Evolutionary conservation across 1,140 invertebrate species (phyloP), one percentile per base, ranked within the genome.

Genomic region (Ceratina australensis): DNA sequence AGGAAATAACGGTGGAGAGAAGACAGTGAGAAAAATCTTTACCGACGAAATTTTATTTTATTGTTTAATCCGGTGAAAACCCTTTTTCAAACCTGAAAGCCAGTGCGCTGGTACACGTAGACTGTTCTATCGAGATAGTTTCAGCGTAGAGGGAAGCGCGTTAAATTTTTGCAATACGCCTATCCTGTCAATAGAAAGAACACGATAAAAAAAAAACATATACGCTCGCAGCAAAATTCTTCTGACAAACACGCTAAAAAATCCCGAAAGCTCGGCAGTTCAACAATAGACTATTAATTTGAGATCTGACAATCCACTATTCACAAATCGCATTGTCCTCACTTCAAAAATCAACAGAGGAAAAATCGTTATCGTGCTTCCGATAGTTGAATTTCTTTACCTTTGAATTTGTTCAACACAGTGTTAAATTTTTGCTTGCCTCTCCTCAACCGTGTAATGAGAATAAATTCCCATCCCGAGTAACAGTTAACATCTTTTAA

Each of bases 1-100:
- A 22, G 12, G 28, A 18, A 18, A 52, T 20, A 22, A 33, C n/a
- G n/a, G 33, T 57, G 56, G n/a, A 12, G 12, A 20, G 22, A 56
- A 33, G 24, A 60, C 16, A 18, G 7, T 0, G 22, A 3, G 7
- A 56, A 3, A 26, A 47, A 28, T 16, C 28, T 47, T 13, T 8
- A 12, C 4, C 26, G 20, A 42, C 59, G 13, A 49, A 79, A 66
- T 65, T 72, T 66, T 24, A 28, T 22, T 56, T 65, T 52, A 81
- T 80, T 64, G 20, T 76, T 24, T 52, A 61, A 59, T 71, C 18
- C n/a, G 61, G 20, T 12, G 42, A 52, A 42, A 42, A 54, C 16
- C 28, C 56, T 12, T 13, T 50, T 63, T 63, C 4, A 12, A 33
- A 49, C 42, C 13, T 20, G 20, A 66, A 47, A 26, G n/a, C 13